Base-by-base conservation (phyloP, 2,113 vertebrate species). In the Aix galericulata region DNA sequence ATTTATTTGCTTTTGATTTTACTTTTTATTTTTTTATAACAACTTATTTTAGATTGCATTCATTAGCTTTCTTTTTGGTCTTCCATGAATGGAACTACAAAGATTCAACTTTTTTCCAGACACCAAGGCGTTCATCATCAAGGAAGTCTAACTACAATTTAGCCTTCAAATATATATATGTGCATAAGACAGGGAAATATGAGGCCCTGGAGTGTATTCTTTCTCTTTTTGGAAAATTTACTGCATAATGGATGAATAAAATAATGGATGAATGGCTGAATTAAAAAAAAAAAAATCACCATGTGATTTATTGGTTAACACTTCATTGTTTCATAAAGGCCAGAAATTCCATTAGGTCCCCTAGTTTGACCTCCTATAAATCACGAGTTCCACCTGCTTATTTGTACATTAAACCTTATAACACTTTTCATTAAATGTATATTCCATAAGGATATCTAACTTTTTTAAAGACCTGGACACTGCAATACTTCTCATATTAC, bases 291-390 rank as follows among this genome's bases (percentile, higher is more conserved):
- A 38, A 66, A 5, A 34, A 71, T 55, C 34, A 17, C 16, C 6
- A 5, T 76, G 60, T 56, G 58, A 52, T 85, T 91, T 91, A 73
- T 76, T 82, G 53, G 78, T 94, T 91, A 89, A 87, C 75, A 79
- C 62, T 94, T 91, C 42, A 56, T 11, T 59, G 5, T 78, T 89
- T 74, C 25, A 17, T 53, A 32, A 46, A 42, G 34, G 52, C 6
- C 29, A 72, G 36, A 82, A 67, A 13, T 80, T 94, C 46, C 16
- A 72, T 82, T 79, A 85, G 22, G 48, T 82, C 11, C 25, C 75
- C 17, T 52, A 56, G 29, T 83, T 22, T 86, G 27, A 67, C 27
- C 50, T 95, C 56, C 31, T 91, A 3, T 38, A 72, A 72, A 76
- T 56, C 42, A 67, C 1, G 27, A 93, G 53, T 82, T 82, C 21